phyloP scores from a whole-genome alignment of 2,797 vertebrate species.

The Catostomus latipinnis region DNA sequence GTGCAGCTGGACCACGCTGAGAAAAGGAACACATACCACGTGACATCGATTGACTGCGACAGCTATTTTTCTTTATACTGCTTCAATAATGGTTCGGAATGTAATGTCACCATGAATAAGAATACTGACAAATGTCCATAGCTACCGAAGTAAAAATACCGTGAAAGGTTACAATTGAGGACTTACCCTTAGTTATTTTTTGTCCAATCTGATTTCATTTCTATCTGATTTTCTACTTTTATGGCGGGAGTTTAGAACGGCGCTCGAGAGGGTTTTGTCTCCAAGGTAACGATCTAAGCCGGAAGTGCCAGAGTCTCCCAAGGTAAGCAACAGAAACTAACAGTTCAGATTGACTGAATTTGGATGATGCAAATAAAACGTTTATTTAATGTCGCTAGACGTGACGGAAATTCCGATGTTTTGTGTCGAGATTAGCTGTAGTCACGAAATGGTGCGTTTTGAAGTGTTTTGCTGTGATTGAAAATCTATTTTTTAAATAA shows the following conservation, averaged over 20 bases:
- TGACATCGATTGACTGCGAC: no score
- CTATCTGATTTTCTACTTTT: not conserved
- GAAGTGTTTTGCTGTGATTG: not conserved
- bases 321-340: slow-evolving; percentile 6
- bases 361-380: not conserved
- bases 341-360: not conserved
- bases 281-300: slow-evolving; percentile 14
- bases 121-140: no score
- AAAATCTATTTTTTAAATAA: not conserved
- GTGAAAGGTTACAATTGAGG: no score
- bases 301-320: not conserved
- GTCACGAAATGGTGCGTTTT: not conserved
- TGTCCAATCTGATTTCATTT: no score
- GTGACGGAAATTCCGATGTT: not conserved
- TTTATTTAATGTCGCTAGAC: no score
- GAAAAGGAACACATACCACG: no score
- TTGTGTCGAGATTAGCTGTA: not conserved
- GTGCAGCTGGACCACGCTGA: no score
- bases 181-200: no score
- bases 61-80: no score
- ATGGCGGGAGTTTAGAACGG: slow-evolving; percentile 13
- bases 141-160: no score
- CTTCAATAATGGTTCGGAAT: no score
- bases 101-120: no score
- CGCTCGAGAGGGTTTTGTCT: not conserved